phyloP scores from a whole-genome alignment of 1,140 invertebrate species.

The Spodoptera litura region DNA sequence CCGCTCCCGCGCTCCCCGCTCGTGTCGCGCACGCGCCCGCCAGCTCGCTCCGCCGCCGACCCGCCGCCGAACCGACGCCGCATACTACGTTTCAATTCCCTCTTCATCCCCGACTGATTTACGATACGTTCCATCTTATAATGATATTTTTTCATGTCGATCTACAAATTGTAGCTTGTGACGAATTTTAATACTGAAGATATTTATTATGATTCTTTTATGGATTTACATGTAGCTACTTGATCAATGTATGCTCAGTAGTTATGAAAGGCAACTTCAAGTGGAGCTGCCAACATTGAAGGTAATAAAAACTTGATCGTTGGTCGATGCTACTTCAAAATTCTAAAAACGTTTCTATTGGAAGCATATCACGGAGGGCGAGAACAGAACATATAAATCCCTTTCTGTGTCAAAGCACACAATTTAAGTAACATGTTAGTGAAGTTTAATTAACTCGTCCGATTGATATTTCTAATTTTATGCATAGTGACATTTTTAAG shows the following conservation, averaged over 20 bases:
- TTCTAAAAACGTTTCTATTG: not conserved
- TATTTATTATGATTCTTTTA: slow-evolving; percentile 4
- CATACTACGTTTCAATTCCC: slow-evolving; percentile 72
- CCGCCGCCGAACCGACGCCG: slow-evolving; percentile 53
- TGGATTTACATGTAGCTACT: not conserved
- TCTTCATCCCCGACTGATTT: slow-evolving; percentile 74
- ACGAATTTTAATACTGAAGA: slow-evolving; percentile 23
- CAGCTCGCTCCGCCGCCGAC: slow-evolving; percentile 57
- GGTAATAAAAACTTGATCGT: slow-evolving; percentile 9
- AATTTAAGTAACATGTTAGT: no score
- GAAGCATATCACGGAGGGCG: no score
- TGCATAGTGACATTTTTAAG: not conserved
- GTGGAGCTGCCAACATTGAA: slow-evolving; percentile 12
- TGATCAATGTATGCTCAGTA: not conserved
- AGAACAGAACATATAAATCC: no score
- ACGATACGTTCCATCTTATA: slow-evolving; percentile 60
- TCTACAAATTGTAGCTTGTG: slow-evolving; percentile 26
- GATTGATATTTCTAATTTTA: no score
- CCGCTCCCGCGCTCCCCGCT: slow-evolving; percentile 53
- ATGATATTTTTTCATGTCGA: slow-evolving; percentile 53
- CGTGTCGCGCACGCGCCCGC: slow-evolving; percentile 60
- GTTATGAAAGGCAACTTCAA: not conserved
- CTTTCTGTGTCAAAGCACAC: not conserved
- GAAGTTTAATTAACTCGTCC: no score
- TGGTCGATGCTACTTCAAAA: slow-evolving; percentile 1